Conservation (phyloP, 2,888 invertebrate species). For the Chrysomela aeneicollis region DNA sequence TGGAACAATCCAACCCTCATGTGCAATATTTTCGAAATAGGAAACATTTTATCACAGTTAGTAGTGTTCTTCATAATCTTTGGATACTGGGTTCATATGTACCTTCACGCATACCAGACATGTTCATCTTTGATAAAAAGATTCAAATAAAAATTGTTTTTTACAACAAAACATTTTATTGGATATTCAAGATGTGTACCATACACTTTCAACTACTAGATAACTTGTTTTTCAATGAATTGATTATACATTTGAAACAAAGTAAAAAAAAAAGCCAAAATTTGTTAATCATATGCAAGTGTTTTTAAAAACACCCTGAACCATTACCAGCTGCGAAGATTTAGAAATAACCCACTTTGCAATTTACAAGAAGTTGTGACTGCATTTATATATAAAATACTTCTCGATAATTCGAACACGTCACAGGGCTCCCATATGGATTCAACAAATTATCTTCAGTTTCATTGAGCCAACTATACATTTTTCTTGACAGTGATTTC, state of each 20-base stretch:
- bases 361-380: background rate
- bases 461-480: no score
- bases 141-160: slow-evolving; percentile 25
- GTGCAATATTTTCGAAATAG: no score
- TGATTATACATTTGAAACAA: slow-evolving; percentile 20
- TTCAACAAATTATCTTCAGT: no score
- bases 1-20: no score
- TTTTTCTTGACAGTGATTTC: no score
- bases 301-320: slow-evolving; percentile 21
- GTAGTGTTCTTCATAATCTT: no score
- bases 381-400: background rate
- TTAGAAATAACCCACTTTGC: background rate
- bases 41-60: no score
- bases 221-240: slow-evolving; percentile 29
- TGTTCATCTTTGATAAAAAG: no score
- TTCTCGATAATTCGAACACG: background rate
- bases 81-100: background rate
- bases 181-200: slow-evolving; percentile 36
- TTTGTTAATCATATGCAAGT: slow-evolving; percentile 17
- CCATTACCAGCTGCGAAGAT: background rate
- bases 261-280: slow-evolving; percentile 25
- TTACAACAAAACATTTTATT: slow-evolving; percentile 45
- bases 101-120: background rate
- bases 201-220: slow-evolving; percentile 44
- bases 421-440: background rate